phyloP scores from a whole-genome alignment of 1,140 invertebrate species.

The Melanaphis sacchari region DNA sequence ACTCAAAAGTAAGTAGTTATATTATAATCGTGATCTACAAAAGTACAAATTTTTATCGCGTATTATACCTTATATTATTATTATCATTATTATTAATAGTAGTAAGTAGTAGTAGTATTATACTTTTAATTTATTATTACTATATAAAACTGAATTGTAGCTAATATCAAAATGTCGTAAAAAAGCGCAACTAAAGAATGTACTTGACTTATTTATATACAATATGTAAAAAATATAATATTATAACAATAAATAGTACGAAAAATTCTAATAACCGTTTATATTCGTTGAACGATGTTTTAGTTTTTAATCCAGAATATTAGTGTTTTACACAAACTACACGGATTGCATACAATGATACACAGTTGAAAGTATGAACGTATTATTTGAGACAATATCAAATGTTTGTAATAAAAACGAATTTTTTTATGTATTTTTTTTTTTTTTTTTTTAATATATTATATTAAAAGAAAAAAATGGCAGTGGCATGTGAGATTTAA shows the following conservation, averaged over 20 bases:
- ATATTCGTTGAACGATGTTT: not conserved
- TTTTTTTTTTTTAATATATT: slow-evolving; percentile 1
- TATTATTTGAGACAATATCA: slow-evolving; percentile 9
- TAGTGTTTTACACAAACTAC: not conserved
- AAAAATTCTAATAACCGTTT: not conserved
- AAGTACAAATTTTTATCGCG: not conserved
- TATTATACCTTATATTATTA: not conserved
- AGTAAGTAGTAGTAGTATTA: not conserved
- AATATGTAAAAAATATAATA: slow-evolving; percentile 25
- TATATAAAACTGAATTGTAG: not conserved
- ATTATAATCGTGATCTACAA: slow-evolving; percentile 17
- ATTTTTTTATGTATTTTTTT: too few species aligned
- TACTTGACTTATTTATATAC: not conserved
- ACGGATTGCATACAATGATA: slow-evolving; percentile 8
- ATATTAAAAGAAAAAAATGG: slow-evolving; percentile 42
- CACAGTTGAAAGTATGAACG: not conserved
- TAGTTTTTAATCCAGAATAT: not conserved
- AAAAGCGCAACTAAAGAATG: not conserved
- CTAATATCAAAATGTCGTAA: slow-evolving; percentile 13
- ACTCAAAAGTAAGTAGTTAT: not conserved
- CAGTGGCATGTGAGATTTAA: not conserved
- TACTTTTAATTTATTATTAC: not conserved
- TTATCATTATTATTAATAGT: not conserved
- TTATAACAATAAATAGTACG: slow-evolving; percentile 22
- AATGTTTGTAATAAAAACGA: not conserved